Evolutionary conservation across 2,888 invertebrate genomes (phyloP).

Genomic region (Hydrotaea diabolus): DNA sequence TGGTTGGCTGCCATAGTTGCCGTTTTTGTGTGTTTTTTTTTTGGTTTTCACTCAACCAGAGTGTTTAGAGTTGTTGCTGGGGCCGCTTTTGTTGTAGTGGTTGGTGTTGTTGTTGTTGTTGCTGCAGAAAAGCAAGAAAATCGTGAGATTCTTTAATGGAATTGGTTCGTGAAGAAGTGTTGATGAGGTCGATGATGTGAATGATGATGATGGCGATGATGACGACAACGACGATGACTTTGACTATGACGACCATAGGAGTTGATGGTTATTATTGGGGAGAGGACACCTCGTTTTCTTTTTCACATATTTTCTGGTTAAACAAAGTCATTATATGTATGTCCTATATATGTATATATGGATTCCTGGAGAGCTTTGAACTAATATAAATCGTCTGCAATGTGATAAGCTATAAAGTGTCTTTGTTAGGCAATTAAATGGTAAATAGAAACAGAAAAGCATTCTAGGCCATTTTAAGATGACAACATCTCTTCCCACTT

Average conservation of each 20-base stretch:
- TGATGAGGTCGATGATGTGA: slow-evolving; percentile 73
- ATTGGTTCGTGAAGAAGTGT: slow-evolving; percentile 72
- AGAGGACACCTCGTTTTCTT: slow-evolving; percentile 4
- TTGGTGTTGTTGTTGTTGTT: slow-evolving; percentile 47
- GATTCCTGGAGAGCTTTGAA: background rate
- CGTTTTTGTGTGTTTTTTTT: slow-evolving; percentile 16
- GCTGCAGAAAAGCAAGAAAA: slow-evolving; percentile 67
- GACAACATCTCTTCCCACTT: too few species aligned
- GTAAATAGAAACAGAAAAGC: too few species aligned
- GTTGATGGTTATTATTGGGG: slow-evolving; percentile 52
- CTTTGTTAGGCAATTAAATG: background rate
- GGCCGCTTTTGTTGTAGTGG: slow-evolving; percentile 41
- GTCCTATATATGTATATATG: background rate
- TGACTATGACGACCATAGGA: background rate
- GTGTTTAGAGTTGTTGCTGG: background rate
- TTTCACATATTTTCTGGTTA: background rate
- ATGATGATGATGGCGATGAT: slow-evolving; percentile 65
- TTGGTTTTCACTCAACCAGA: slow-evolving; percentile 46
- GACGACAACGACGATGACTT: slow-evolving; percentile 52
- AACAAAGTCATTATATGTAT: background rate
- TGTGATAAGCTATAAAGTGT: slow-evolving; percentile 43
- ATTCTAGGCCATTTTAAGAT: too few species aligned
- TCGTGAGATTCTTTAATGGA: slow-evolving; percentile 73
- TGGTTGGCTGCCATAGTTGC: slow-evolving; percentile 35
- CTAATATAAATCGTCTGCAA: slow-evolving; percentile 19